These are phyloP conservation scores for Fragum sueziense DNA, from an alignment of 2,888 invertebrate genomes.

Conservation along the genomic window DNA sequence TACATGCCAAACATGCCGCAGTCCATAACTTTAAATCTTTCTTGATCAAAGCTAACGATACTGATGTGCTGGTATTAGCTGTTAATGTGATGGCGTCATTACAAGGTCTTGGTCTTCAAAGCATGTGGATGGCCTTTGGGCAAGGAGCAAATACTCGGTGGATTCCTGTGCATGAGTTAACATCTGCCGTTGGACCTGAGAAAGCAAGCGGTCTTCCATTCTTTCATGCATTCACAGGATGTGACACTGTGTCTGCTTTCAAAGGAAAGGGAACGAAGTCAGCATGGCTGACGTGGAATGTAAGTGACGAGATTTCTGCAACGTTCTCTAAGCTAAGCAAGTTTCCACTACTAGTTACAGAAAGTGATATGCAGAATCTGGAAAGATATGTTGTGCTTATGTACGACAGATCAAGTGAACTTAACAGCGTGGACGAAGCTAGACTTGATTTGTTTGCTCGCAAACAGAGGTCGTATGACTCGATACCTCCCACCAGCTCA, in stretches of 20 bases:
- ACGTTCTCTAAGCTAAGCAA: constrained; percentile 37
- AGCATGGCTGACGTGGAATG: constrained; percentile 63
- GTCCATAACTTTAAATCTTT: constrained; percentile 24
- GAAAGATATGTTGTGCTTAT: constrained; percentile 60
- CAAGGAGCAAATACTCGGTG: constrained; percentile 42
- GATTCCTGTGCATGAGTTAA: constrained; percentile 59
- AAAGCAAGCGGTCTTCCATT: constrained; percentile 43
- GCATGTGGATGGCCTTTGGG: constrained; percentile 61
- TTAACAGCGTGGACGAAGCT: constrained; percentile 50
- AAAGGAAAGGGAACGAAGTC: constrained; percentile 57
- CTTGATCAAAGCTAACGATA: constrained; percentile 46
- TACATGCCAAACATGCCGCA: constrained; percentile 38
- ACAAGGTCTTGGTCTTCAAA: constrained; percentile 36
- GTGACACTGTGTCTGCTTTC: constrained; percentile 54
- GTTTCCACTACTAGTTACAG: constrained; percentile 23
- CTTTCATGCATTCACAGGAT: constrained; percentile 67
- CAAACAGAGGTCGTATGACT: constrained; percentile 60
- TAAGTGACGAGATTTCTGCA: constrained; percentile 45
- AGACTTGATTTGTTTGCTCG: constrained; percentile 60
- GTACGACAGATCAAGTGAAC: constrained; percentile 60
- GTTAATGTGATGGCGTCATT: constrained; percentile 12
- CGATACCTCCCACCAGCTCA: constrained; percentile 52
- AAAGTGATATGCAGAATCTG: constrained; percentile 41
- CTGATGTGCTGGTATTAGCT: constrained; percentile 43
- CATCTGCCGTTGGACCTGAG: constrained; percentile 41